A percentile compares a stretch with the other conserved stretches of the same genome.
phyloP scores from a whole-genome alignment of 1,140 invertebrate species.

The Drosophila tsacasi region DNA sequence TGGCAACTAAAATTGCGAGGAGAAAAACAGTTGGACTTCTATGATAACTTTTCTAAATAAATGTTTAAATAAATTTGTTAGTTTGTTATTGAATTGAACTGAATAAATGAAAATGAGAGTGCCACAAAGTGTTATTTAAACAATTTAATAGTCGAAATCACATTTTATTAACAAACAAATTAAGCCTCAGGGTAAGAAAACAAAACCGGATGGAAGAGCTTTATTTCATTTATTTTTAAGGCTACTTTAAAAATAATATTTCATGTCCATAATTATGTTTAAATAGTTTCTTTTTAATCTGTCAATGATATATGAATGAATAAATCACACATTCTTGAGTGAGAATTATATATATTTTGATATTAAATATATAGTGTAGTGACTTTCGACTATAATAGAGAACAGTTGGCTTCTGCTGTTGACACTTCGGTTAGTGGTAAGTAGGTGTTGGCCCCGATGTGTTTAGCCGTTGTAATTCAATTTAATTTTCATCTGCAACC shows the following conservation, averaged over 20 bases:
- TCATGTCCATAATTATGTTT: neutral
- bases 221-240: no score
- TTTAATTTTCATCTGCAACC: constrained; percentile 23
- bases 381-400: neutral
- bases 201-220: no score
- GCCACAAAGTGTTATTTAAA: no score
- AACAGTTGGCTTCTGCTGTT: constrained; percentile 7
- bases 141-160: neutral
- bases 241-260: no score
- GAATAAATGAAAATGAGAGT: no score
- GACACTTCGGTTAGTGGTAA: constrained; percentile 19
- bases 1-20: constrained; percentile 13
- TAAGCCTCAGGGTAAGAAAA: no score
- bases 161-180: no score
- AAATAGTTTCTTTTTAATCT: neutral
- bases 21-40: neutral
- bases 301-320: no score
- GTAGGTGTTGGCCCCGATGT: constrained; percentile 17
- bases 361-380: neutral
- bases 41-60: neutral
- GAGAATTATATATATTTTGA: neutral
- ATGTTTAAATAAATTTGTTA: neutral
- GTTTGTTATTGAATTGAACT: neutral
- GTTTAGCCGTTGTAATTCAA: constrained; percentile 20
- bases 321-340: neutral